Percentiles rank a stretch among this genome's conserved stretches.
phyloP scores from a whole-genome alignment of 2,113 vertebrate species.

The Ailuropoda melanoleuca region DNA sequence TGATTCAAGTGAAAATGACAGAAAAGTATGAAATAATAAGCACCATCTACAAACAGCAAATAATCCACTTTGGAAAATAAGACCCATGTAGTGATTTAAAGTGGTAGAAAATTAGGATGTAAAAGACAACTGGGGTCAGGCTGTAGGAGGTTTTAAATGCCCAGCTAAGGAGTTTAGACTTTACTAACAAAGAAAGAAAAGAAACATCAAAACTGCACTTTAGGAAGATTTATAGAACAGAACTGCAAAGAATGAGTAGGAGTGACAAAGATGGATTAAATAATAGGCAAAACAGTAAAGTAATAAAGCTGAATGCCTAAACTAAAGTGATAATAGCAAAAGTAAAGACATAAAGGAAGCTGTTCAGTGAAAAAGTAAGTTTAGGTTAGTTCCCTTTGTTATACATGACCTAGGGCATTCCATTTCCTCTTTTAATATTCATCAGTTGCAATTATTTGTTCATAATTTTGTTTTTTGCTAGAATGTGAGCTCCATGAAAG shows the following conservation, averaged over 20 bases:
- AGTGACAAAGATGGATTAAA: background rate
- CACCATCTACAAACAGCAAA: conserved; percentile 9
- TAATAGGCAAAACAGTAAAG: background rate
- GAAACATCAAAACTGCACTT: background rate
- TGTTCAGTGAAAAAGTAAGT: background rate
- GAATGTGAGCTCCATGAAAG: background rate
- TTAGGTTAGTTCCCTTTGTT: background rate
- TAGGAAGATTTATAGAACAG: background rate
- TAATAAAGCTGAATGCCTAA: background rate
- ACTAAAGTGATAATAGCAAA: background rate
- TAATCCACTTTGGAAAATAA: background rate
- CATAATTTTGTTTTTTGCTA: background rate
- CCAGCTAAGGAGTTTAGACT: background rate
- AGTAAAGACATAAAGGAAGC: conserved; percentile 13
- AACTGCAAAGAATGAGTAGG: background rate
- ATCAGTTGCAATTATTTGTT: background rate
- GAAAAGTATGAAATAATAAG: background rate
- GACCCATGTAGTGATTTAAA: background rate
- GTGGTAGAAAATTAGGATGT: background rate
- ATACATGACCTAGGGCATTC: background rate
- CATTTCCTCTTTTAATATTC: conserved; percentile 3
- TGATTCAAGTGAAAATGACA: conserved; percentile 7
- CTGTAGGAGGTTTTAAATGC: background rate
- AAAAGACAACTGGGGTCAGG: background rate
- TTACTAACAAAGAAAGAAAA: conserved; percentile 30